Conservation (phyloP, 1,140 invertebrate genomes). For the Drosophila miranda region DNA sequence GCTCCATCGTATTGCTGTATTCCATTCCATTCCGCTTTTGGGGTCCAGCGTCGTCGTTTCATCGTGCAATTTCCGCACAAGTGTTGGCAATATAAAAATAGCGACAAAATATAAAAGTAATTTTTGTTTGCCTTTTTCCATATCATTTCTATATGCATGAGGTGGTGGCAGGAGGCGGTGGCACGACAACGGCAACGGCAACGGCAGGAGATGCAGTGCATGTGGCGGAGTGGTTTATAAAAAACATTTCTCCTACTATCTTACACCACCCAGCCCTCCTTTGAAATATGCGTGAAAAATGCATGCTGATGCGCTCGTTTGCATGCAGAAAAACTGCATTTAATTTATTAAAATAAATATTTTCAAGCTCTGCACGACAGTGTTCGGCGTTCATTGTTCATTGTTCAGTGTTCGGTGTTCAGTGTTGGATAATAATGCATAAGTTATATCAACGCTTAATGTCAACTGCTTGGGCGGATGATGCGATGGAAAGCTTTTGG, state of each 20-base stretch:
- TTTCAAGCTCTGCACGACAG: slow-evolving; percentile 19
- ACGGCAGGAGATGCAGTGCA: too few relatives aligned
- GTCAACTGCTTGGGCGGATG: too few relatives aligned
- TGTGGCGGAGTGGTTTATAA: slow-evolving; percentile 52
- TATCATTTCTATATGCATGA: slow-evolving; percentile 68
- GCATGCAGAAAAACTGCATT: slow-evolving; percentile 72
- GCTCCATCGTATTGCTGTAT: slow-evolving; percentile 1
- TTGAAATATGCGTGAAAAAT: slow-evolving; percentile 62
- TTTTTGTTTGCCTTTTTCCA: slow-evolving; percentile 75
- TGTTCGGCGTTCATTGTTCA: too few relatives aligned
- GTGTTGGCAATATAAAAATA: slow-evolving; percentile 81
- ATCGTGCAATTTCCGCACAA: slow-evolving; percentile 79
- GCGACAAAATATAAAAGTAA: slow-evolving; percentile 80
- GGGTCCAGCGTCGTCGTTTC: slow-evolving; percentile 56
- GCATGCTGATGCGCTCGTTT: slow-evolving; percentile 72
- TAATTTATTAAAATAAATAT: slow-evolving; percentile 75
- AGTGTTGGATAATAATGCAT: slow-evolving; percentile 25
- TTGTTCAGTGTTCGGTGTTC: neutral
- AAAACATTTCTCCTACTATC: slow-evolving; percentile 22
- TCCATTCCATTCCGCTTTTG: slow-evolving; percentile 46
- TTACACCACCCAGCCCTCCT: slow-evolving; percentile 9
- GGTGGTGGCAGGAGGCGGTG: neutral
- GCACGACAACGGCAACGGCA: too few relatives aligned
- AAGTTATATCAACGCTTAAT: slow-evolving; percentile 3
- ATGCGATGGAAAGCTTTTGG: too few relatives aligned